A percentile compares a stretch with the other conserved stretches of the same genome.
Conservation (phyloP, 1,140 invertebrate species). For the Nebria ingens region DNA sequence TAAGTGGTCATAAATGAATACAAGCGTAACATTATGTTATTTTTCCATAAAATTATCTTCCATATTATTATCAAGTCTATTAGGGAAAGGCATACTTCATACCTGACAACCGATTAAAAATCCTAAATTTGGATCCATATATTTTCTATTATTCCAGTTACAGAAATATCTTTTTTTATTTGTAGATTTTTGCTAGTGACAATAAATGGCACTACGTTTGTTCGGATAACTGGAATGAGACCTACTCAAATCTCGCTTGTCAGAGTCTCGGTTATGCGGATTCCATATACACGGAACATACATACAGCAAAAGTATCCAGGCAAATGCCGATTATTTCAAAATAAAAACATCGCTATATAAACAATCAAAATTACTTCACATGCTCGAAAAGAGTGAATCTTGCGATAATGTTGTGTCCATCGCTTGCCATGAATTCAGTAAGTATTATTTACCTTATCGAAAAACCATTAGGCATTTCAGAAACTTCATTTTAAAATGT, state of each 20-base stretch:
- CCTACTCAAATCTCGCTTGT: conserved; percentile 44
- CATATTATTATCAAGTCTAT: no score
- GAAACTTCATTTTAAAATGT: no score
- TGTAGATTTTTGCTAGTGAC: conserved; percentile 18
- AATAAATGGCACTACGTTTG: conserved; percentile 40
- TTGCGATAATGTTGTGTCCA: conserved; percentile 39
- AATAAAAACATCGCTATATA: conserved; percentile 32
- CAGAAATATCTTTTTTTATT: no score
- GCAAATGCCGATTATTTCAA: conserved; percentile 26
- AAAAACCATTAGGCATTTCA: no score
- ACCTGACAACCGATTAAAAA: no score
- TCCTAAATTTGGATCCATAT: no score
- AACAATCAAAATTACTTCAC: conserved; percentile 29
- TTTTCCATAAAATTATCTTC: no score
- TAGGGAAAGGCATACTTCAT: no score
- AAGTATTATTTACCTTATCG: no score
- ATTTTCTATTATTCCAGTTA: no score
- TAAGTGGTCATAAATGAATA: no score
- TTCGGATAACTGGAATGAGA: conserved; percentile 41
- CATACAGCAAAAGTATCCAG: conserved; percentile 20
- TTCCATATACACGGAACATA: conserved; percentile 32
- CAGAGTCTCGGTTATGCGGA: conserved; percentile 41
- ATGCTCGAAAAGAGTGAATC: conserved; percentile 35
- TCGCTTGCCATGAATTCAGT: conserved; percentile 48
- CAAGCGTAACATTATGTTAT: no score